A percentile compares a stretch with the other conserved stretches of the same genome.
phyloP scores from a whole-genome alignment of 1,140 invertebrate species.

The Camponotus pennsylvanicus region DNA sequence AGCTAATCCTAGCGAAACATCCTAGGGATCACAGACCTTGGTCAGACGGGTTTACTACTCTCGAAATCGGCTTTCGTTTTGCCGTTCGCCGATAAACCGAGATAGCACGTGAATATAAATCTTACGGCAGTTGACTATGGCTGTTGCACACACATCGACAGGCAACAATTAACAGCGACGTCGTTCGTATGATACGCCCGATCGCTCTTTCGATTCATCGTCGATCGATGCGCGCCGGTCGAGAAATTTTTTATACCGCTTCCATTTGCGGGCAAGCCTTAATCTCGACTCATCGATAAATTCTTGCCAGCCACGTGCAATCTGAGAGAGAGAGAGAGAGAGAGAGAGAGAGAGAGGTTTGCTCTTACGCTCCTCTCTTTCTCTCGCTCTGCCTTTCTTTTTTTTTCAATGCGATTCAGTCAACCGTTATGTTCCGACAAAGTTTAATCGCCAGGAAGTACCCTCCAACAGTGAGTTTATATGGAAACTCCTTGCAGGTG shows the following conservation, averaged over 20 bases:
- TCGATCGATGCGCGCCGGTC: slow-evolving; percentile 60
- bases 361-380: neutral
- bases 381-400: slow-evolving; percentile 13
- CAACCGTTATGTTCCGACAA: slow-evolving; percentile 60
- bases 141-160: slow-evolving; percentile 54
- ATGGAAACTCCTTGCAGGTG: slow-evolving; percentile 57
- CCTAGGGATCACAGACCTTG: slow-evolving; percentile 23
- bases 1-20: slow-evolving; percentile 51
- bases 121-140: slow-evolving; percentile 48
- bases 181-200: slow-evolving; percentile 55
- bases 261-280: slow-evolving; percentile 54
- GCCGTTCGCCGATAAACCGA: neutral
- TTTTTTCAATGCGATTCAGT: slow-evolving; percentile 64
- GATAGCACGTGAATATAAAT: slow-evolving; percentile 56
- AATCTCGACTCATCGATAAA: slow-evolving; percentile 72
- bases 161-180: slow-evolving; percentile 71
- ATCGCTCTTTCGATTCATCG: slow-evolving; percentile 63
- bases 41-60: neutral
- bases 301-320: slow-evolving; percentile 46
- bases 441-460: slow-evolving; percentile 73
- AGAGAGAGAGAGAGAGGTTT: neutral
- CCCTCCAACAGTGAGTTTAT: slow-evolving; percentile 62
- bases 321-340: neutral
- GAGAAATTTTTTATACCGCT: slow-evolving; percentile 56
- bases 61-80: slow-evolving; percentile 35